These are phyloP conservation scores for Platycheirus albimanus DNA, from an alignment of 2,888 invertebrate genomes.

Conservation along the genomic window DNA sequence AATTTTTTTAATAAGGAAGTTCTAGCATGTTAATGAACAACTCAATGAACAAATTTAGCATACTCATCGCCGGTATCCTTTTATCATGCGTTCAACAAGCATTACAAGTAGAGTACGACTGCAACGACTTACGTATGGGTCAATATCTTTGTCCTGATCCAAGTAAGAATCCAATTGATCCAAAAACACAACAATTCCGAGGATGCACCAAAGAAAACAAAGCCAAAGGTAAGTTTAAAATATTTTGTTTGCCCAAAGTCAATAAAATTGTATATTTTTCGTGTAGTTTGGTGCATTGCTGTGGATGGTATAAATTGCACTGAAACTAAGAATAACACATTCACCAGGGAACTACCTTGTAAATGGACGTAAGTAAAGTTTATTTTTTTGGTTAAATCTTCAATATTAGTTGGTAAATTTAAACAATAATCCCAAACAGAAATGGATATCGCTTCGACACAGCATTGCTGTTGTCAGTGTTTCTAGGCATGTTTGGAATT, in stretches of 20 bases:
- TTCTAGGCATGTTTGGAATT: constrained; percentile 98
- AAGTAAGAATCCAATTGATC: constrained; percentile 89
- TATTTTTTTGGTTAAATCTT: neutral
- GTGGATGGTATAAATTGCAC: constrained; percentile 92
- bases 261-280: neutral
- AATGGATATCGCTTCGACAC: constrained; percentile 97
- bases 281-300: constrained; percentile 90
- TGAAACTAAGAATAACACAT: constrained; percentile 90
- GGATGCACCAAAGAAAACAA: constrained; percentile 91
- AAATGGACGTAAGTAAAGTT: constrained; percentile 99
- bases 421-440: constrained; percentile 83
- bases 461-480: constrained; percentile 95
- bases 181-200: constrained; percentile 92
- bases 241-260: no score
- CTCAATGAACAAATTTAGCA: constrained; percentile 35
- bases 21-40: neutral
- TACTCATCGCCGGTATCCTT: neutral
- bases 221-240: constrained; percentile 86
- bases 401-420: neutral
- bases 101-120: constrained; percentile 83
- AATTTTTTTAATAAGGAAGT: no score
- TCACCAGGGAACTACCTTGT: constrained; percentile 92
- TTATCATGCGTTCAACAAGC: constrained; percentile 57
- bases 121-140: constrained; percentile 89
- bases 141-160: constrained; percentile 94